These are phyloP conservation scores for Drosophila pseudotakahashii DNA, from an alignment of 2,888 invertebrate species.

Conservation along the genomic window DNA sequence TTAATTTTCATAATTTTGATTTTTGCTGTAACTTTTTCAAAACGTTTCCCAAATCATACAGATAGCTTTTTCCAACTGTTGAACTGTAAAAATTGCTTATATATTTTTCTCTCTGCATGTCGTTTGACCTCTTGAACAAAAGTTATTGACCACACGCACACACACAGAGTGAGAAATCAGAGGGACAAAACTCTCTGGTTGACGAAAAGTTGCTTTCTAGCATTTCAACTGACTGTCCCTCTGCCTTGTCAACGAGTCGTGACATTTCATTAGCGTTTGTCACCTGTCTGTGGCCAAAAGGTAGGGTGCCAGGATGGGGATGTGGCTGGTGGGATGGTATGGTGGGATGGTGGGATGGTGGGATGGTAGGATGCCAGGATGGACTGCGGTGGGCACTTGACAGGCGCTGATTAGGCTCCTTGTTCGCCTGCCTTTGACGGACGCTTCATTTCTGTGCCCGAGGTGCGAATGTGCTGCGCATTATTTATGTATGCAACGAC, in stretches of 20 bases:
- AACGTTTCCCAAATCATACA: too few relatives aligned
- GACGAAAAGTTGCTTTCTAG: constrained; percentile 16
- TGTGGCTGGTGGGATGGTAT: too few relatives aligned
- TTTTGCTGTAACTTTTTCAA: too few relatives aligned
- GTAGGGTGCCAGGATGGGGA: not conserved
- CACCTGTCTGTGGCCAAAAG: constrained; percentile 31
- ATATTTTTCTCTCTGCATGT: not conserved
- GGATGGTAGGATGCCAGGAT: not conserved
- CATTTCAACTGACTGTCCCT: constrained; percentile 27
- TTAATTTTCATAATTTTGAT: too few relatives aligned
- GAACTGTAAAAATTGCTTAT: too few relatives aligned
- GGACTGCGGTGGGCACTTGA: constrained; percentile 29
- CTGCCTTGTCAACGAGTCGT: constrained; percentile 38
- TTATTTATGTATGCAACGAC: constrained; percentile 29
- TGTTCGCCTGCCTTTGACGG: constrained; percentile 29
- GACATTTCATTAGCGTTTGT: constrained; percentile 69
- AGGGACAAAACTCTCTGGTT: constrained; percentile 1
- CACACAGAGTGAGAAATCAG: constrained; percentile 1
- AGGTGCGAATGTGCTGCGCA: constrained; percentile 33
- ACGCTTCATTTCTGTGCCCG: constrained; percentile 11
- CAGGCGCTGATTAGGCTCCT: constrained; percentile 41
- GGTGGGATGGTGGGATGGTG: too few relatives aligned
- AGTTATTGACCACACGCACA: constrained; percentile 13
- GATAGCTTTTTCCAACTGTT: not conserved
- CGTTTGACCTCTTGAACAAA: constrained; percentile 1